A percentile compares a stretch with the other conserved stretches of the same genome.
phyloP scores from a whole-genome alignment of 2,797 vertebrate species.

The Siniperca undulata region DNA sequence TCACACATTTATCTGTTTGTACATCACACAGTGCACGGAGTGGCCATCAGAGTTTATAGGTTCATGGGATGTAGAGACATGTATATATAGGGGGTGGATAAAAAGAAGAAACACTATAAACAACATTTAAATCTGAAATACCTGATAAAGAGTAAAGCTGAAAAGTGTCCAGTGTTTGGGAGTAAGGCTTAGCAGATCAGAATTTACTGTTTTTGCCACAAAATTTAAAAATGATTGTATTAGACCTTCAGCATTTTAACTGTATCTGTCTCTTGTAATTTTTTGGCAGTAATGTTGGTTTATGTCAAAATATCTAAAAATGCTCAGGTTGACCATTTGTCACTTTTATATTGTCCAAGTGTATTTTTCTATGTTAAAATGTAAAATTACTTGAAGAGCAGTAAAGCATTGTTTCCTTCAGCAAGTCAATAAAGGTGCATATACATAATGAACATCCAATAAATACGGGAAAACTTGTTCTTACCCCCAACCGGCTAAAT shows the following conservation, averaged over 20 bases:
- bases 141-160: background rate
- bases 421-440: background rate
- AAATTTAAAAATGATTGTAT: background rate
- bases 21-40: constrained; percentile 12
- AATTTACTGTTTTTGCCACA: background rate
- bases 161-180: background rate
- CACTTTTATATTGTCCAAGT: background rate
- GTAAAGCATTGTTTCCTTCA: background rate
- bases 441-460: background rate
- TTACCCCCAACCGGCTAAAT: background rate
- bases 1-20: constrained; percentile 19
- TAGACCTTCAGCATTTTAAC: background rate
- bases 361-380: background rate
- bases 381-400: background rate
- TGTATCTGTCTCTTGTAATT: background rate
- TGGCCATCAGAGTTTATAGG: background rate
- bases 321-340: background rate
- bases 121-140: background rate
- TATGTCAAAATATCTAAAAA: background rate
- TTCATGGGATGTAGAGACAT: background rate
- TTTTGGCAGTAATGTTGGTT: background rate
- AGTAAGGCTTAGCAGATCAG: background rate
- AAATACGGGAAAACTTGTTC: constrained; percentile 61
- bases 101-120: background rate
- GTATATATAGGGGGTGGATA: background rate